Conservation (phyloP, 92 coral and sea anemone species). For the Epizoanthus fatuus region DNA sequence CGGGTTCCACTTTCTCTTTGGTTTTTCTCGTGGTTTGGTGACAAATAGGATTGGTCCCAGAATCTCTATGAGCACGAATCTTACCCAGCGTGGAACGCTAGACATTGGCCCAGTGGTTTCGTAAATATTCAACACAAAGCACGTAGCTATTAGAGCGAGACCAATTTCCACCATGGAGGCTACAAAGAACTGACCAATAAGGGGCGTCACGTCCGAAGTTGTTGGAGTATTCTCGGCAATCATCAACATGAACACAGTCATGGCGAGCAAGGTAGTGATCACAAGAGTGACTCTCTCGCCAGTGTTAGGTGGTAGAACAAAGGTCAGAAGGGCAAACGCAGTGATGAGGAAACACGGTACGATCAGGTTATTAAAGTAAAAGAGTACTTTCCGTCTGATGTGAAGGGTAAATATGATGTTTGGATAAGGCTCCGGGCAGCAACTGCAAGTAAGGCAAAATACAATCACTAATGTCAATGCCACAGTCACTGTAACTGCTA, state of each 20-base stretch:
- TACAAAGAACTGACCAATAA: constrained; percentile 97
- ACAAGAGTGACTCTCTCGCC: constrained; percentile 99
- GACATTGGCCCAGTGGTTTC: constrained; percentile 90
- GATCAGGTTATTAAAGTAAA: constrained; percentile 95
- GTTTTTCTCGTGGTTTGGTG: constrained; percentile 71
- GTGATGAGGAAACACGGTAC: constrained; percentile 98
- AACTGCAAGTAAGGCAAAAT: constrained; percentile 60
- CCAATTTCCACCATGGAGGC: constrained; percentile 99
- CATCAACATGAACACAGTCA: constrained; percentile 99
- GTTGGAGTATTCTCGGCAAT: constrained; percentile 99
- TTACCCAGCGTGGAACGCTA: constrained; percentile 88
- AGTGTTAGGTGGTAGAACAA: constrained; percentile 96
- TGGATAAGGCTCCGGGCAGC: constrained; percentile 96
- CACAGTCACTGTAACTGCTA: no score
- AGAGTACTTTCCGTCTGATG: constrained; percentile 94
- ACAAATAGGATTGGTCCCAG: constrained; percentile 92
- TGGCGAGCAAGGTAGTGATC: constrained; percentile 96
- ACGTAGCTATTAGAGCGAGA: constrained; percentile 92
- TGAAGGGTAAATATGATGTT: constrained; percentile 92
- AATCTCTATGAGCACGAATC: constrained; percentile 77
- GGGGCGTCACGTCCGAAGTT: constrained; percentile 97
- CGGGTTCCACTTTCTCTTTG: constrained; percentile 63
- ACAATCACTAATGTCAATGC: not conserved
- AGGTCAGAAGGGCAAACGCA: constrained; percentile 94
- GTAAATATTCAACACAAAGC: constrained; percentile 92